A percentile compares a stretch with the other conserved stretches of the same genome.
These are phyloP conservation scores for Scelioninae gen. 1 DNA, from an alignment of 2,888 invertebrate species.

Conservation along the genomic window DNA sequence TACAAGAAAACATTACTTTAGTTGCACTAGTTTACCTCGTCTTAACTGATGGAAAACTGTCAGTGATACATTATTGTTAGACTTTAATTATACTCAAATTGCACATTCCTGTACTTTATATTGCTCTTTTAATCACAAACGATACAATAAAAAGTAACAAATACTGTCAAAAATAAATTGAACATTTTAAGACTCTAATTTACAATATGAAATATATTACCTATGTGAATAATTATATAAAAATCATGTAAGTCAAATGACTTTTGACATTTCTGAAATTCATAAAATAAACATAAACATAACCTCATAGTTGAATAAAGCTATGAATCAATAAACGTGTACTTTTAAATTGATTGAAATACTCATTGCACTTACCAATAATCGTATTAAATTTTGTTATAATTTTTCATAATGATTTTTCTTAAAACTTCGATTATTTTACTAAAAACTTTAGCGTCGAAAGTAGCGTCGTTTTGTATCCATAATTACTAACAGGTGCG, in stretches of 20 bases:
- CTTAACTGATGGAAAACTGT: constrained; percentile 22
- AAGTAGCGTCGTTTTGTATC: constrained; percentile 38
- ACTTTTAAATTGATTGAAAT: constrained; percentile 9
- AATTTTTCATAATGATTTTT: not conserved
- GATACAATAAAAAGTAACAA: not conserved
- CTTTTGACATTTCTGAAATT: not conserved
- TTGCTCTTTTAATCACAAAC: not conserved
- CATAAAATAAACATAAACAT: constrained; percentile 50
- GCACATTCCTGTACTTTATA: constrained; percentile 4
- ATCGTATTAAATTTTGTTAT: not conserved
- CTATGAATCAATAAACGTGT: not conserved
- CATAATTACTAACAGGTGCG: constrained; percentile 32
- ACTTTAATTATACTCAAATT: constrained; percentile 21
- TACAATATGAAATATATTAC: not conserved
- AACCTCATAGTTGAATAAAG: constrained; percentile 11
- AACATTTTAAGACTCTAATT: not conserved
- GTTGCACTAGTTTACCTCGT: too few relatives aligned
- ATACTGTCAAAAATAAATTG: not conserved
- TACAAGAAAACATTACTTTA: too few relatives aligned
- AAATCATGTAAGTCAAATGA: not conserved
- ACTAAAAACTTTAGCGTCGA: constrained; percentile 13
- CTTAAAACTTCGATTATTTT: constrained; percentile 7
- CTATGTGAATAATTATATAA: not conserved
- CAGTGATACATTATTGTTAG: constrained; percentile 7
- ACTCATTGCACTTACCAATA: constrained; percentile 4